Percentiles rank a stretch among this genome's conserved stretches.
Evolutionary conservation across 2,113 vertebrate genomes (phyloP).

Genomic region (Chaetops frenatus): DNA sequence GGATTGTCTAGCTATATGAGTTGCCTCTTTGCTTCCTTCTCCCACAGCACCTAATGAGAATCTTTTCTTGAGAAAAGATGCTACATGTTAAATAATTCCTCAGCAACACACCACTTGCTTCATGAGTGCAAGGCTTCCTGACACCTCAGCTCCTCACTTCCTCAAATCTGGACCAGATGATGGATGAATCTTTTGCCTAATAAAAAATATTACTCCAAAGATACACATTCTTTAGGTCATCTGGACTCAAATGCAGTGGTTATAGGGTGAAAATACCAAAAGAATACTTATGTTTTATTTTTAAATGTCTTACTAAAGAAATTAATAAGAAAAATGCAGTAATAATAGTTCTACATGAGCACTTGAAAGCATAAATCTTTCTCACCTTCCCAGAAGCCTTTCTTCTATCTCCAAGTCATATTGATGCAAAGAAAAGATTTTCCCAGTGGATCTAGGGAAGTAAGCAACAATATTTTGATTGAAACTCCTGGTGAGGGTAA

Average conservation of each 20-base stretch:
- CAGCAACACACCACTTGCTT: neutral
- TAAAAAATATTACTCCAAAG: neutral
- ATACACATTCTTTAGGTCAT: neutral
- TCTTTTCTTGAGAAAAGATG: neutral
- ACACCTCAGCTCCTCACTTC: neutral
- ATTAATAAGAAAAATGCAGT: neutral
- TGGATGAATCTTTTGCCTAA: neutral
- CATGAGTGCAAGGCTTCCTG: neutral
- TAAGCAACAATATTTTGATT: neutral
- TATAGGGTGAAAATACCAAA: neutral
- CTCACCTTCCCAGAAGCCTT: neutral
- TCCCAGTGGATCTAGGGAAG: neutral
- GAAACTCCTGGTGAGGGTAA: neutral
- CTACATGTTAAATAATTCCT: neutral
- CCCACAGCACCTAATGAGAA: neutral
- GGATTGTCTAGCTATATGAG: neutral
- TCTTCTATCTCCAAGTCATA: neutral
- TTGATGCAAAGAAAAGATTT: neutral
- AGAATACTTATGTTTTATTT: neutral
- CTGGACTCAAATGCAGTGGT: neutral
- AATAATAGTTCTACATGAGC: neutral
- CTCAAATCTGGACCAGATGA: neutral
- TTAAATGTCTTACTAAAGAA: neutral
- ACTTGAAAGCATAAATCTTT: neutral
- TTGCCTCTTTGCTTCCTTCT: neutral